phyloP scores from a whole-genome alignment of 2,888 invertebrate species.

The Melipona bicolor region DNA sequence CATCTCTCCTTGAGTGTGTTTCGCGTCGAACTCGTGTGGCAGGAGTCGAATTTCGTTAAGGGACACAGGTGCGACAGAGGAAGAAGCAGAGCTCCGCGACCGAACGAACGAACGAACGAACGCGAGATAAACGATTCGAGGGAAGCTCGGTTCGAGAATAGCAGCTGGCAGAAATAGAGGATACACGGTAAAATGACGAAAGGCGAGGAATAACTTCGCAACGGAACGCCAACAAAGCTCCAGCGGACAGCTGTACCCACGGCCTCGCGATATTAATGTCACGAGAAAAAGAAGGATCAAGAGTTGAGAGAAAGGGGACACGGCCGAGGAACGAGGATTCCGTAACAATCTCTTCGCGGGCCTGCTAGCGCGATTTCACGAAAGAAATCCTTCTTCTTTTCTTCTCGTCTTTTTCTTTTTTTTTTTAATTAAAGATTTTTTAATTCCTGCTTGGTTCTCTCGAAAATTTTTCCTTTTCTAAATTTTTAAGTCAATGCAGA shows the following conservation, averaged over 20 bases:
- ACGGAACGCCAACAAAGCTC: slow-evolving; percentile 56
- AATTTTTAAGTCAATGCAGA: too few relatives aligned
- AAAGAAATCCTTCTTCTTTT: too few relatives aligned
- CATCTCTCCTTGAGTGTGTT: background rate
- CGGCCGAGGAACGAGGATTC: slow-evolving; percentile 11
- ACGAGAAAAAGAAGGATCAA: slow-evolving; percentile 16
- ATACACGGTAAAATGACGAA: slow-evolving; percentile 60
- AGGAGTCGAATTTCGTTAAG: slow-evolving; percentile 29
- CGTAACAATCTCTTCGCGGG: background rate
- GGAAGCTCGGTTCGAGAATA: slow-evolving; percentile 67
- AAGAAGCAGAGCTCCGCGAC: background rate
- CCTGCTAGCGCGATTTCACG: background rate
- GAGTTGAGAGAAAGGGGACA: background rate
- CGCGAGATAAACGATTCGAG: slow-evolving; percentile 44
- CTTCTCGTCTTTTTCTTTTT: too few relatives aligned
- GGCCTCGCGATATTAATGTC: slow-evolving; percentile 57
- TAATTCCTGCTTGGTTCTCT: too few relatives aligned
- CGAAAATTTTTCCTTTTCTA: too few relatives aligned
- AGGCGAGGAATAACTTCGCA: slow-evolving; percentile 60
- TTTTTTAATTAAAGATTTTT: background rate
- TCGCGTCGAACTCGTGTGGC: background rate
- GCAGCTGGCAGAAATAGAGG: slow-evolving; percentile 65
- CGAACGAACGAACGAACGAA: background rate
- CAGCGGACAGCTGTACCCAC: slow-evolving; percentile 28
- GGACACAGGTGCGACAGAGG: slow-evolving; percentile 40